Conservation (phyloP, 2,888 invertebrate species). For the Luperina testacea region DNA sequence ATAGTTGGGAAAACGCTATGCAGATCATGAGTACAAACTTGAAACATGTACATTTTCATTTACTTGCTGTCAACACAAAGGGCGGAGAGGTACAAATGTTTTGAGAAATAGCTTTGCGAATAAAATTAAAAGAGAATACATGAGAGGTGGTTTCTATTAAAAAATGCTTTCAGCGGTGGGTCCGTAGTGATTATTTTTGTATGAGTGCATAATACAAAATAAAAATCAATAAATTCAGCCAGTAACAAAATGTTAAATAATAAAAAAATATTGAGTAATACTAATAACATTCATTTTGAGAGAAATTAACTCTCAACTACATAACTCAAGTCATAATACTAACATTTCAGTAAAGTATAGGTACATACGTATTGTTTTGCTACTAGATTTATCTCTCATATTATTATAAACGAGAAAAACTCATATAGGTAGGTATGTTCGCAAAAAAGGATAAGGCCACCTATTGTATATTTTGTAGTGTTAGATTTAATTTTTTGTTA, state of each 20-base stretch:
- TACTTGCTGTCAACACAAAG: slow-evolving; percentile 39
- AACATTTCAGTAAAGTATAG: too few relatives aligned
- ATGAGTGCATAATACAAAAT: not conserved
- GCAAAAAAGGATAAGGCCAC: not conserved
- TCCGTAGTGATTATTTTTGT: not conserved
- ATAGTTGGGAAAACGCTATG: too few relatives aligned
- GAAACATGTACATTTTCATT: slow-evolving; percentile 51
- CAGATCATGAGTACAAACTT: slow-evolving; percentile 13
- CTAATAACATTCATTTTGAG: too few relatives aligned
- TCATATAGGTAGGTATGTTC: not conserved
- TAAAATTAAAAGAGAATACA: slow-evolving; percentile 7
- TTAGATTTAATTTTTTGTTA: not conserved
- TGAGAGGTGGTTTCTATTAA: slow-evolving; percentile 7
- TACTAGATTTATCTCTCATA: too few relatives aligned
- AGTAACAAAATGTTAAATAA: too few relatives aligned
- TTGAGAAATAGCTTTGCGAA: slow-evolving; percentile 28
- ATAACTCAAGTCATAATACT: too few relatives aligned
- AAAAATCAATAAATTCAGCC: too few relatives aligned
- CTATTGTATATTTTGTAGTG: not conserved
- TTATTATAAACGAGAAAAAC: too few relatives aligned
- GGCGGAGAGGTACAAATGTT: slow-evolving; percentile 13
- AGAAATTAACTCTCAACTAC: too few relatives aligned
- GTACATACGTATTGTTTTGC: too few relatives aligned
- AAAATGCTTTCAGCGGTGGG: not conserved
- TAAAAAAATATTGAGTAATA: too few relatives aligned